Percentiles rank a stretch among this genome's conserved stretches.
These are phyloP conservation scores for Scrobipalpa costella DNA, from an alignment of 2,888 invertebrate species.

Conservation along the genomic window DNA sequence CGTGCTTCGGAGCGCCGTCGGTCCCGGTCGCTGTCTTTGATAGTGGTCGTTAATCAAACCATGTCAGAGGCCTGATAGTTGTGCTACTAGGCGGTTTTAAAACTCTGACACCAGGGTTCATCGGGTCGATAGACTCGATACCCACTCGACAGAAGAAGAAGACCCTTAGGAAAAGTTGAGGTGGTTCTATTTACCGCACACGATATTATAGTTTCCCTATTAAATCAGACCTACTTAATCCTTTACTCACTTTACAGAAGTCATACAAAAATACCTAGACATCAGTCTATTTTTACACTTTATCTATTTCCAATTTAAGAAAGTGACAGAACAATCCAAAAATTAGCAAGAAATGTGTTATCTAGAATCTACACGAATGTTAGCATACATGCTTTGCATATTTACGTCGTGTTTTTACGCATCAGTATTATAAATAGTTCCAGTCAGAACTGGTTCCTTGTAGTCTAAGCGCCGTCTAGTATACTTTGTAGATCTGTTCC, in stretches of 20 bases:
- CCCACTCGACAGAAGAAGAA: no score
- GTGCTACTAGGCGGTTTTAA: no score
- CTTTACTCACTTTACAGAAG: background rate
- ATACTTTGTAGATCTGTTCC: background rate
- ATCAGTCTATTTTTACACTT: background rate
- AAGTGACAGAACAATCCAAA: no score
- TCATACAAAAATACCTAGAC: slow-evolving; percentile 1
- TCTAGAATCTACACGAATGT: background rate
- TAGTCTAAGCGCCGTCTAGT: background rate
- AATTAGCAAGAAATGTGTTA: background rate
- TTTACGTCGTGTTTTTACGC: background rate
- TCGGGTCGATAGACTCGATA: no score
- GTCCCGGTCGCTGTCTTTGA: no score
- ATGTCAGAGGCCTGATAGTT: no score
- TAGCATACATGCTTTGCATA: background rate
- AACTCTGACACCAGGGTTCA: no score
- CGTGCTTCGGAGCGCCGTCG: no score
- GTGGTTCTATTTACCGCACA: no score
- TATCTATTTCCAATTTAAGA: background rate
- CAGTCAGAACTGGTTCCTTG: background rate
- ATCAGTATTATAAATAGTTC: slow-evolving; percentile 1
- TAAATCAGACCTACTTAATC: background rate
- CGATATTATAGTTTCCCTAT: no score
- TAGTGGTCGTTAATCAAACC: no score
- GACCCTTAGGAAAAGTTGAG: no score